A percentile compares a stretch with the other conserved stretches of the same genome.
phyloP scores from a whole-genome alignment of 2,888 invertebrate species.

The Papilio demoleus region DNA sequence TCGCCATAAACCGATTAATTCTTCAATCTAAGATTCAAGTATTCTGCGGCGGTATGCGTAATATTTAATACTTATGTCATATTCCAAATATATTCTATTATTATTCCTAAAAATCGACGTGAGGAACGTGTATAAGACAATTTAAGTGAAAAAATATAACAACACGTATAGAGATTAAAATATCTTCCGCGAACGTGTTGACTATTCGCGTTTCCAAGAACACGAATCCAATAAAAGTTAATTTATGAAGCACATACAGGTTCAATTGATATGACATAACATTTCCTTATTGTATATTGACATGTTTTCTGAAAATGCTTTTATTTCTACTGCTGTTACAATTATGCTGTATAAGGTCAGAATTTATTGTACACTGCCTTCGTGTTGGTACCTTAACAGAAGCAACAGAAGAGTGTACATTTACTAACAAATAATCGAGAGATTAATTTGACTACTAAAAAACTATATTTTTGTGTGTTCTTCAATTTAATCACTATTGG shows the following conservation, averaged over 20 bases:
- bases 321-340: constrained; percentile 25
- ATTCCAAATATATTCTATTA: not conserved
- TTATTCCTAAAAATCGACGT: not conserved
- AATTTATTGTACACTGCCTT: not conserved
- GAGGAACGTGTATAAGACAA: not conserved
- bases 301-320: constrained; percentile 24
- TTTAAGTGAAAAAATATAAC: constrained; percentile 10
- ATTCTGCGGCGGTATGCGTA: too few relatives aligned
- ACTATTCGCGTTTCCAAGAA: constrained; percentile 23
- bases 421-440: too few relatives aligned
- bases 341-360: constrained; percentile 12
- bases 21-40: too few relatives aligned
- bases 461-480: too few relatives aligned
- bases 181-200: not conserved
- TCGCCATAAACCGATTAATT: too few relatives aligned
- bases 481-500: too few relatives aligned
- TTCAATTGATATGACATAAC: constrained; percentile 21
- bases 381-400: not conserved
- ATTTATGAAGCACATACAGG: constrained; percentile 33
- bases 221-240: constrained; percentile 24
- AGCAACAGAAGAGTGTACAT: too few relatives aligned
- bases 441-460: too few relatives aligned
- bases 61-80: not conserved
- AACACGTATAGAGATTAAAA: not conserved
- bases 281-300: constrained; percentile 36